Base-by-base conservation (phyloP, 1,140 invertebrate species). In the Monomorium pharaonis region DNA sequence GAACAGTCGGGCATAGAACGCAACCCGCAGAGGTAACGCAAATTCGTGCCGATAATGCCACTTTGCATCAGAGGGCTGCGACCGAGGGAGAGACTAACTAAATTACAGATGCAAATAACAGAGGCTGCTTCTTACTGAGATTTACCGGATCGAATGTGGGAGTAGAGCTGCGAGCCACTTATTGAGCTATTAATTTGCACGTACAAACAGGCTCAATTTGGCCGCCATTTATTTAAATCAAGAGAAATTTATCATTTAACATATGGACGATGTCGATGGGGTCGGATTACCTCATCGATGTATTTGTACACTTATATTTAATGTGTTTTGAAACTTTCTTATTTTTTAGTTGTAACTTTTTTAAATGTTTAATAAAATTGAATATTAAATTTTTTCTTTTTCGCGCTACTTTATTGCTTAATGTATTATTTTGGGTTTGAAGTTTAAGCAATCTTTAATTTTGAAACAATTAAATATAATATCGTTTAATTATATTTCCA, bases 81-180 rank as follows among this genome's bases (percentile, higher is more conserved):
- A 86, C 88, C 85, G 86, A 91, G 90, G 86, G 86, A 89, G 88
- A 91, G 87, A 87, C 92, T 93, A 93, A 94, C 92, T 92, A 91
- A 94, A 94, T 94, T 94, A 94, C 92, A 88, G 94, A 94, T 94
- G 94, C 94, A 93, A 94, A 94, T 94, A 93, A 94, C 90, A 91
- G 92, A 92, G 86, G 85, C 93, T 88, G 88, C 88, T 92, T 94
- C 91, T 92, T 92, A 92, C 93, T 90, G 93, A 93, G 93, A 94
- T 94, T 94, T 92, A 93, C 84, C 90, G 90, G 91, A 92, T 94
- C 92, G 89, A 93, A 94, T 93, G 93, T 93, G 91, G 88, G 87
- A 92, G 85, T 90, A 92, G n/a, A n/a, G 92, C 90, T 94, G 92
- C 88, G 89, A 88, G 85, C 89, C 91, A 90, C 92, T 94, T 93